Evolutionary conservation across 2,797 vertebrate species (phyloP).

Genomic region (Sitta carolinensis): DNA sequence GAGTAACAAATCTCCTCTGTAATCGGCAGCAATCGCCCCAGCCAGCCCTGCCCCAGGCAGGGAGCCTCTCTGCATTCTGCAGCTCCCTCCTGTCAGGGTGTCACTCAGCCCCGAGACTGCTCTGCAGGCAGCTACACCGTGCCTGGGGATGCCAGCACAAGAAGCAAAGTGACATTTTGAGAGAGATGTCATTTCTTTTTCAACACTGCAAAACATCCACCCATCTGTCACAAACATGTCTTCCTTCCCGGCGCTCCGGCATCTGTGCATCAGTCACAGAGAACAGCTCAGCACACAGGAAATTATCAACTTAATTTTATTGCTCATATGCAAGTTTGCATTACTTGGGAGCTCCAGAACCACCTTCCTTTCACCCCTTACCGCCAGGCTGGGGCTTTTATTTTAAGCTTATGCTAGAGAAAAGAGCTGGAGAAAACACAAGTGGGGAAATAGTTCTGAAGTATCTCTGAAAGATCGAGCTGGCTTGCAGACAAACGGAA

Average conservation of each 20-base stretch:
- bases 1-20: not conserved
- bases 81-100: not conserved
- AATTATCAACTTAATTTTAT: constrained; percentile 16
- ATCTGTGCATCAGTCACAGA: not conserved
- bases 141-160: not conserved
- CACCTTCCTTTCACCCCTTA: not conserved
- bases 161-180: constrained; percentile 32
- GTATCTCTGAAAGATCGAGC: not conserved
- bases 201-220: constrained; percentile 51
- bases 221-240: constrained; percentile 44
- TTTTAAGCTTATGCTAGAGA: not conserved
- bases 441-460: not conserved
- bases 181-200: constrained; percentile 22
- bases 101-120: not conserved
- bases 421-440: not conserved
- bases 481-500: not conserved
- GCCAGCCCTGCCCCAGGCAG: not conserved
- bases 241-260: not conserved
- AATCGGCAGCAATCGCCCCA: not conserved
- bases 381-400: not conserved
- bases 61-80: not conserved
- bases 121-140: not conserved
- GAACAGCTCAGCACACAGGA: not conserved
- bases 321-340: not conserved
- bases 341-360: not conserved